These are phyloP conservation scores for Umimayanthus chanpuru DNA, from an alignment of 92 coral and sea anemone genomes.

Conservation along the genomic window DNA sequence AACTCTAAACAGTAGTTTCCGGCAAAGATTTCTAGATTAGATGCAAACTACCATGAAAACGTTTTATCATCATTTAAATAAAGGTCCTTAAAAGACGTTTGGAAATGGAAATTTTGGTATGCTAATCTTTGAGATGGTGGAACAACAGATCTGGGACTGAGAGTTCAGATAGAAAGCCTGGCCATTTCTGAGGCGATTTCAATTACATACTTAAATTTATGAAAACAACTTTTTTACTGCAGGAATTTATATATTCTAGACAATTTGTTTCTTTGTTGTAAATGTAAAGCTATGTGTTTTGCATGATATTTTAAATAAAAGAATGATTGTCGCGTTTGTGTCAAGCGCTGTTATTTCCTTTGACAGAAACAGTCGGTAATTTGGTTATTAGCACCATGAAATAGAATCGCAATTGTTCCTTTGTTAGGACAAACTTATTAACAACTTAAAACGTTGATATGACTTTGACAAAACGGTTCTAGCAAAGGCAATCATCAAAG, in stretches of 20 bases:
- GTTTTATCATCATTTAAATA: too few relatives aligned
- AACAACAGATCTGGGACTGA: too few relatives aligned
- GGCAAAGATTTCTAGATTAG: neutral
- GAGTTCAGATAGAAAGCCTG: neutral
- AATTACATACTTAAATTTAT: neutral
- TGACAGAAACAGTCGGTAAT: neutral
- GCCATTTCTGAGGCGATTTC: neutral
- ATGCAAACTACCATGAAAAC: neutral
- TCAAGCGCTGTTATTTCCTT: neutral
- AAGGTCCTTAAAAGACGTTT: neutral
- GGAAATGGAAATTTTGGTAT: neutral
- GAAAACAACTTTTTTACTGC: neutral
- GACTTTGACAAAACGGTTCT: constrained; percentile 15
- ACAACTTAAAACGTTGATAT: neutral
- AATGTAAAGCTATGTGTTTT: neutral
- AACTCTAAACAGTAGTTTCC: neutral
- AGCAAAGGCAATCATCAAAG: neutral
- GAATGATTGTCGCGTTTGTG: neutral
- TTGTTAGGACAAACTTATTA: constrained; percentile 6
- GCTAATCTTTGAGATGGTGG: neutral
- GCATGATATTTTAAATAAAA: neutral
- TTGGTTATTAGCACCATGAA: neutral
- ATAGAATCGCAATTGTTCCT: neutral
- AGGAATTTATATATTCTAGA: neutral
- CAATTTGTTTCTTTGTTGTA: constrained; percentile 26